phyloP scores from a whole-genome alignment of 2,888 invertebrate genomes.

The Drepanosiphum platanoidis region DNA sequence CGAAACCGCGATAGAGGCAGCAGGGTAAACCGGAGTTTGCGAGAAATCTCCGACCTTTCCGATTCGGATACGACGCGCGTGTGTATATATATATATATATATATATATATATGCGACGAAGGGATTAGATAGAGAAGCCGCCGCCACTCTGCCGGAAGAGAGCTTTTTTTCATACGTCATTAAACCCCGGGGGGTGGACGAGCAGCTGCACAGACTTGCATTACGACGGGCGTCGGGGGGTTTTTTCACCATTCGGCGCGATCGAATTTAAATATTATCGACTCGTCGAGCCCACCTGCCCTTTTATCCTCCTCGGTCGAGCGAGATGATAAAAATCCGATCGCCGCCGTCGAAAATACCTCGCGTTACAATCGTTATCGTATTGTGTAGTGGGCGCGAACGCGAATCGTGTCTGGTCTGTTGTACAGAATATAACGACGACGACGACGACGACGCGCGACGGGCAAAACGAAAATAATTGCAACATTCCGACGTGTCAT shows the following conservation, averaged over 20 bases:
- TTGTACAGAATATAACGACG: neutral
- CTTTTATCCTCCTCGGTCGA: neutral
- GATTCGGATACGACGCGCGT: no score
- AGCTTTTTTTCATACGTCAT: neutral
- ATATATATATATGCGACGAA: neutral
- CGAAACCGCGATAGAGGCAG: no score
- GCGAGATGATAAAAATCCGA: neutral
- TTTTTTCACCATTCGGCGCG: no score
- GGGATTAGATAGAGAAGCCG: neutral
- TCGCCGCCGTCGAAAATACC: neutral
- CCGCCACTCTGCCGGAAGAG: neutral
- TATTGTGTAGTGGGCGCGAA: neutral
- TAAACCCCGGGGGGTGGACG: neutral
- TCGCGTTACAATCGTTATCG: neutral
- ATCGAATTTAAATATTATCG: neutral
- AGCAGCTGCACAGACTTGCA: neutral
- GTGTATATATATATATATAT: no score
- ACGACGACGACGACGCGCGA: constrained; percentile 7
- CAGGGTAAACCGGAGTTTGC: no score
- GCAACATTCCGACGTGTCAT: constrained; percentile 28
- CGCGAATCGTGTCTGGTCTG: neutral
- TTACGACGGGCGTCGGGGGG: neutral
- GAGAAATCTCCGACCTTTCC: no score
- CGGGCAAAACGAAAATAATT: constrained; percentile 27
- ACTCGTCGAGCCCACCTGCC: neutral